phyloP scores from a whole-genome alignment of 2,113 vertebrate species.

The Gallinago undulata region DNA sequence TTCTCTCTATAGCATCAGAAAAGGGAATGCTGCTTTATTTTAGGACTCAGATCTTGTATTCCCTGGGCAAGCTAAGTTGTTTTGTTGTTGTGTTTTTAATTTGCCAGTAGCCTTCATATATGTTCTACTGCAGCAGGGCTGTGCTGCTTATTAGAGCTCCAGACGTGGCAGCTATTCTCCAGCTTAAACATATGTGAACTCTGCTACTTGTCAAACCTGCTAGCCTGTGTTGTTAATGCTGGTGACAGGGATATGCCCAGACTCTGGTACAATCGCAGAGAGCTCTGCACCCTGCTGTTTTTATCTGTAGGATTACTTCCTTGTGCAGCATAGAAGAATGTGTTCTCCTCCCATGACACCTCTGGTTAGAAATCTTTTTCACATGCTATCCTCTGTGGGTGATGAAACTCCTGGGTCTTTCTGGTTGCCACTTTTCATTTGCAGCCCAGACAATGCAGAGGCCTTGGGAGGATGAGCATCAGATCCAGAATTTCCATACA shows the following conservation, averaged over 20 bases:
- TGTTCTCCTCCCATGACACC: not conserved
- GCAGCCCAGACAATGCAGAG: not conserved
- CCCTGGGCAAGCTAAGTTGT: not conserved
- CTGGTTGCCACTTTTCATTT: not conserved
- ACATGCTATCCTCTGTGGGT: rapidly evolving
- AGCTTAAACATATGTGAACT: not conserved
- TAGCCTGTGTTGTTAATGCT: not conserved
- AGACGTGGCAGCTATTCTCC: not conserved
- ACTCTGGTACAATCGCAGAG: not conserved
- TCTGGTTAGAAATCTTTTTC: not conserved
- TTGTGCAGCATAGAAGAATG: not conserved
- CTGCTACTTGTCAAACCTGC: not conserved
- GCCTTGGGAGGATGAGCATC: not conserved
- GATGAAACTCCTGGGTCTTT: not conserved
- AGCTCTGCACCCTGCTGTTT: not conserved
- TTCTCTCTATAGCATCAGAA: not conserved
- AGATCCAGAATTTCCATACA: not conserved
- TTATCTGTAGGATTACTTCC: not conserved
- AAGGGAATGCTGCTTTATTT: not conserved
- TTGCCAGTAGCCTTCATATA: not conserved
- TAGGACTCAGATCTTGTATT: not conserved
- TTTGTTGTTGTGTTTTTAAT: not conserved
- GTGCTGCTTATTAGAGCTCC: not conserved
- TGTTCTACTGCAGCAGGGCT: not conserved
- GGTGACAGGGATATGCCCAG: not conserved